A percentile compares a stretch with the other conserved stretches of the same genome.
Evolutionary conservation across 2,888 invertebrate species (phyloP).

Genomic region (Cryptophagus acutangulus): DNA sequence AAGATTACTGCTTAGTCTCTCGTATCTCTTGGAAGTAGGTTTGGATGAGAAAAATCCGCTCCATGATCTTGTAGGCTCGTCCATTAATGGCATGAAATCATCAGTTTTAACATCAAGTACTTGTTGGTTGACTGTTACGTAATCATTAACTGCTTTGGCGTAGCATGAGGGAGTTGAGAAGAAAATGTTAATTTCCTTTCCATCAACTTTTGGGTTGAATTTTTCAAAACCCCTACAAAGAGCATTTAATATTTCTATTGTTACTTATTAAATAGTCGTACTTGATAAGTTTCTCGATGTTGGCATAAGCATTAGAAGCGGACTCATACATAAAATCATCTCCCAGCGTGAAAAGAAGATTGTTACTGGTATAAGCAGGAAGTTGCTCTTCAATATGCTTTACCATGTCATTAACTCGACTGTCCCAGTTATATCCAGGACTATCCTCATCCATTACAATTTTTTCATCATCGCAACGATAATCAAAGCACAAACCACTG

Average conservation of each 20-base stretch:
- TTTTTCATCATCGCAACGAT: constrained; percentile 43
- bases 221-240: constrained; percentile 19
- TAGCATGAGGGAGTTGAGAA: constrained; percentile 83
- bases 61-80: constrained; percentile 81
- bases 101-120: constrained; percentile 61
- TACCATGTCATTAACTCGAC: constrained; percentile 14
- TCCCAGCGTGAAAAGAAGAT: background rate
- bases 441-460: constrained; percentile 53
- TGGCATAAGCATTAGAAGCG: constrained; percentile 2
- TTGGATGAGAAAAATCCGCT: constrained; percentile 83
- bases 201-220: constrained; percentile 10
- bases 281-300: constrained; percentile 9
- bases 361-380: background rate
- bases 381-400: background rate
- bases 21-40: constrained; percentile 71
- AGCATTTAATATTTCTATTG: no score
- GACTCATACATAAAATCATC: constrained; percentile 5
- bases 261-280: no score
- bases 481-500: constrained; percentile 57
- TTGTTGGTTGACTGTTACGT: constrained; percentile 10
- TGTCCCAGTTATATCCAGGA: constrained; percentile 53
- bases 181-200: constrained; percentile 56
- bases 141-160: constrained; percentile 57
- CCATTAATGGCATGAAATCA: constrained; percentile 88
- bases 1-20: constrained; percentile 65